Conservation (phyloP, 2,113 vertebrate genomes). For the Hirundichthys speculiger region DNA sequence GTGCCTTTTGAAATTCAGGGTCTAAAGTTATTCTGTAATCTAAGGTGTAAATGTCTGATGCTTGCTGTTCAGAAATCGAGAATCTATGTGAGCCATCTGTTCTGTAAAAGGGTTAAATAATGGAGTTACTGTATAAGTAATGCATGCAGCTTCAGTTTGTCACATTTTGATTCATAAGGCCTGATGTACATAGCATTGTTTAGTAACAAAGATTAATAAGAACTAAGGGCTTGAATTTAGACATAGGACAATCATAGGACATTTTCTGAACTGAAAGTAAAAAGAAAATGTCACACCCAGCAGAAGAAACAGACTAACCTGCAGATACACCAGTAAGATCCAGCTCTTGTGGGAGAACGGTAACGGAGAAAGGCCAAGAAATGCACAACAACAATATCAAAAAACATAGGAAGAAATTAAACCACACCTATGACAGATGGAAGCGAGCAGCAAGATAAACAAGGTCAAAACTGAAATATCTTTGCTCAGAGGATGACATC, state of each 20-base stretch:
- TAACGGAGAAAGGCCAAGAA: slow-evolving; percentile 36
- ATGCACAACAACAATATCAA: slow-evolving; percentile 34
- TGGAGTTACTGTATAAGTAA: too few relatives aligned
- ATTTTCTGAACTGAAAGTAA: not conserved
- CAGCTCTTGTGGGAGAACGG: slow-evolving; percentile 12
- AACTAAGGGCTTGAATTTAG: not conserved
- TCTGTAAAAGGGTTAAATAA: too few relatives aligned
- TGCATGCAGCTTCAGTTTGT: too few relatives aligned
- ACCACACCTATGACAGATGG: slow-evolving; percentile 35
- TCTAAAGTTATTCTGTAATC: not conserved
- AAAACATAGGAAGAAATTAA: slow-evolving; percentile 36
- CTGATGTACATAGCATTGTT: not conserved
- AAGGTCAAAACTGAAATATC: slow-evolving; percentile 29
- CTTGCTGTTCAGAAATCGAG: too few relatives aligned
- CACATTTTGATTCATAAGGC: not conserved
- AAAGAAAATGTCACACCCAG: not conserved
- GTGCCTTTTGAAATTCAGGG: too few relatives aligned
- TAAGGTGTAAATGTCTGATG: too few relatives aligned
- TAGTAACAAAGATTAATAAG: not conserved
- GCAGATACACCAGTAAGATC: not conserved
- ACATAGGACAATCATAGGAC: not conserved
- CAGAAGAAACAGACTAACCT: not conserved
- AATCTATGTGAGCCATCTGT: too few relatives aligned
- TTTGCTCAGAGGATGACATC: slow-evolving; percentile 40
- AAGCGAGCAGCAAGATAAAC: slow-evolving; percentile 26